Base-by-base conservation (phyloP, 2,888 invertebrate genomes). In the Gymnocheta viridis region DNA sequence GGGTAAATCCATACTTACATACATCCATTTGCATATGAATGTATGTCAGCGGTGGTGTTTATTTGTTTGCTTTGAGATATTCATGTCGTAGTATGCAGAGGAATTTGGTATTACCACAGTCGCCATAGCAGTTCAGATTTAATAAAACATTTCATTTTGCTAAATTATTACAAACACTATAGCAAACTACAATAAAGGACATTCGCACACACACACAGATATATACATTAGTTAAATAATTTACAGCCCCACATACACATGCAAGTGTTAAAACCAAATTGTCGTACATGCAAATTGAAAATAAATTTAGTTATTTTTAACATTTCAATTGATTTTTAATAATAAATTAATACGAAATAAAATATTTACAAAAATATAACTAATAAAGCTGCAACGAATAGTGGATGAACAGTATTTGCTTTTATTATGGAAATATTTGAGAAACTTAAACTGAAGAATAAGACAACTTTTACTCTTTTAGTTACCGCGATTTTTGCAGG, bases 241-340 rank as follows among this genome's bases (percentile, higher is more conserved):
- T 51, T 5, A 32, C 38, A 66, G 6, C 12, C 58, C 19, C 27
- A n/a, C 12, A 64, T 14, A 44, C 14, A 49, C 19, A 29, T 9
- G 12, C 17, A 2, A 32, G n/a, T 27, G 2, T 24, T 14, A 14
- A 35, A 41, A 69, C 54, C 74, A 82, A 49, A 49, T 54, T 78
- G 60, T n/a, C 22, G 9, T 51, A 41, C 41, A 69, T 70, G 29
- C 17, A 32, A 3, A 73, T 24, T 54, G 56, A 29, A 78, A 74
- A 82, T 70, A 64, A 74, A 69, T 22, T 82, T 58, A 58, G 73
- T 79, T 64, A 70, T 38, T 76, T 79, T 64, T 22, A 58, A 64
- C 70, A 70, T 74, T 83, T 83, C 32, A 70, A 79, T 79, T 83
- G 70, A 70, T 76, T 79, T 80, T 72, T 70, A 74, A 79, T 64